phyloP scores from a whole-genome alignment of 2,113 vertebrate genomes.

The Gila orcuttii region DNA sequence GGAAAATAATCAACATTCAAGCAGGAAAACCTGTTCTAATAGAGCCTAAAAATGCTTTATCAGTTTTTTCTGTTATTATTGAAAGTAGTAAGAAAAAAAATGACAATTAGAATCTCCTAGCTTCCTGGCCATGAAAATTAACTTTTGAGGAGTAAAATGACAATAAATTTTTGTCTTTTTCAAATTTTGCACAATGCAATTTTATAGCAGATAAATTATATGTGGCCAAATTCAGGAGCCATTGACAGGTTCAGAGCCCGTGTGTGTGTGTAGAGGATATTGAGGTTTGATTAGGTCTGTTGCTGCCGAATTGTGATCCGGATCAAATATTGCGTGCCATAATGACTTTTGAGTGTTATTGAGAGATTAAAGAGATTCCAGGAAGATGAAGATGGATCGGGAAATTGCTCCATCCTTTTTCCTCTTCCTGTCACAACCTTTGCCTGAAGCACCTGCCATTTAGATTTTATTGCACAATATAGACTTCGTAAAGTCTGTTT shows the following conservation, averaged over 20 bases:
- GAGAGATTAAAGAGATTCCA: slow-evolving; percentile 39
- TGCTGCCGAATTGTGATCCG: slow-evolving; percentile 17
- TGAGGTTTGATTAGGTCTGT: slow-evolving; percentile 10
- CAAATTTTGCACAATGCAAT: neutral
- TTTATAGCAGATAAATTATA: neutral
- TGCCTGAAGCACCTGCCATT: slow-evolving; percentile 39
- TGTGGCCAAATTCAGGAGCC: neutral
- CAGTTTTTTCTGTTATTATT: neutral
- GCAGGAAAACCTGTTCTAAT: too few relatives aligned
- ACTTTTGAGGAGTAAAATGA: neutral
- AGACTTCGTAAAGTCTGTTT: slow-evolving; percentile 37
- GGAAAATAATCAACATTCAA: too few relatives aligned
- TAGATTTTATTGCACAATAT: slow-evolving; percentile 42
- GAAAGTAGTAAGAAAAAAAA: neutral
- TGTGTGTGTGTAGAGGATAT: neutral
- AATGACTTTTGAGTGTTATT: slow-evolving; percentile 30
- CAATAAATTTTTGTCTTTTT: neutral
- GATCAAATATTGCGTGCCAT: slow-evolving; percentile 11
- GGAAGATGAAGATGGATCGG: neutral
- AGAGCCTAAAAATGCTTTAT: too few relatives aligned
- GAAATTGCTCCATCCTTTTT: slow-evolving; percentile 3
- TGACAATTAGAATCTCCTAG: neutral
- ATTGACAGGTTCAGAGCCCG: neutral
- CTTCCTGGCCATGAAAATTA: neutral
- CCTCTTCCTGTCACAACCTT: slow-evolving; percentile 34